These are phyloP conservation scores for Indicator maculatus DNA, from an alignment of 2,113 vertebrate genomes.

Conservation along the genomic window DNA sequence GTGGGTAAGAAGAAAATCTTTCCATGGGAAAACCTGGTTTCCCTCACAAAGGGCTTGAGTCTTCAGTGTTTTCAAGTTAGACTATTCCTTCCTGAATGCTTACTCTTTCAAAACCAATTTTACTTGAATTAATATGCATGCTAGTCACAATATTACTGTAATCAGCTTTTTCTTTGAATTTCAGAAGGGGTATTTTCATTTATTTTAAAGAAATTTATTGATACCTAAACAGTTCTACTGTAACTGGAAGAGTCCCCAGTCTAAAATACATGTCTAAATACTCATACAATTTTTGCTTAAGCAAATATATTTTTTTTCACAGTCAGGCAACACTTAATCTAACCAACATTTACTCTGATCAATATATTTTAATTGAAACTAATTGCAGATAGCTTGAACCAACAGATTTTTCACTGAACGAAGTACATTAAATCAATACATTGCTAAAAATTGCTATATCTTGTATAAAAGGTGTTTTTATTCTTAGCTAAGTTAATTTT, in stretches of 20 bases:
- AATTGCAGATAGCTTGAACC: slow-evolving; percentile 77
- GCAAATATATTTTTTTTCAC: slow-evolving; percentile 52
- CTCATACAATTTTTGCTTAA: slow-evolving; percentile 57
- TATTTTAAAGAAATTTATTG: slow-evolving; percentile 33
- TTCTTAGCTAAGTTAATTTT: slow-evolving; percentile 55
- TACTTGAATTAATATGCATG: not conserved
- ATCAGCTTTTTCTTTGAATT: not conserved
- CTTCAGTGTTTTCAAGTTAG: not conserved
- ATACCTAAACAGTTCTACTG: slow-evolving; percentile 14
- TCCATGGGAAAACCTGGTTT: not conserved
- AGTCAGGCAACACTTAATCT: slow-evolving; percentile 73
- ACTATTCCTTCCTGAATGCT: not conserved
- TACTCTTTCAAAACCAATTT: not conserved
- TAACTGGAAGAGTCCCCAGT: not conserved
- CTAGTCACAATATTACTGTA: not conserved
- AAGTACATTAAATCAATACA: slow-evolving; percentile 77
- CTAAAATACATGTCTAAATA: slow-evolving; percentile 22
- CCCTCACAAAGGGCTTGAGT: not conserved
- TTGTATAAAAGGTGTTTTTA: slow-evolving; percentile 71
- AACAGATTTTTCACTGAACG: slow-evolving; percentile 76
- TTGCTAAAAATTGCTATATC: slow-evolving; percentile 71
- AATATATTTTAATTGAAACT: slow-evolving; percentile 82
- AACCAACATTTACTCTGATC: slow-evolving; percentile 75
- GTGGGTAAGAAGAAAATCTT: not conserved
- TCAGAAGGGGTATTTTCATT: slow-evolving; percentile 23